These are phyloP conservation scores for Ibycter americanus DNA, from an alignment of 2,797 vertebrate species.

Conservation along the genomic window DNA sequence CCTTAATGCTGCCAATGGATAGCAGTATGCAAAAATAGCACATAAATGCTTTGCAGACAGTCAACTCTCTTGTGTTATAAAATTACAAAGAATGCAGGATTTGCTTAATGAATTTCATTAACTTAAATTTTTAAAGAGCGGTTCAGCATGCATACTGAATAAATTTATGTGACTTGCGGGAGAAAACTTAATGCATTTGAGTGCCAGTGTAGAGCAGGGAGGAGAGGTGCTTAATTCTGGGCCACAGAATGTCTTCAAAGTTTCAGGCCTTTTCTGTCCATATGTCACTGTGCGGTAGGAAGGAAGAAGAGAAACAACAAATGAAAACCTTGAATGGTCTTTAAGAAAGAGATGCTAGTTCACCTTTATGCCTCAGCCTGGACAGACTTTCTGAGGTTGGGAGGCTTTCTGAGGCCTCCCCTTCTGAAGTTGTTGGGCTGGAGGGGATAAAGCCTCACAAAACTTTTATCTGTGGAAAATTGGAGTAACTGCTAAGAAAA, in stretches of 20 bases:
- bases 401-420: not conserved
- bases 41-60: not conserved
- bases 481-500: not conserved
- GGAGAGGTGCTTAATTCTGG: not conserved
- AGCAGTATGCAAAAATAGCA: not conserved
- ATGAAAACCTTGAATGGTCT: not conserved
- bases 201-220: not conserved
- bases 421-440: not conserved
- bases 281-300: not conserved
- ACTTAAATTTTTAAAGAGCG: not conserved
- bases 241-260: not conserved
- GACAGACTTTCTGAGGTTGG: not conserved
- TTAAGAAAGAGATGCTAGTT: not conserved
- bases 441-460: not conserved
- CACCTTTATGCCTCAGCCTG: not conserved
- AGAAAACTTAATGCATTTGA: not conserved
- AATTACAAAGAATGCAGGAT: not conserved
- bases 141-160: not conserved
- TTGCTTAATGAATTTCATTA: not conserved
- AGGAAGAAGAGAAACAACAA: not conserved
- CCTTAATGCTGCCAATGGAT: accelerated
- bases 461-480: not conserved
- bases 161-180: not conserved
- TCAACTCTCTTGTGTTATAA: not conserved
- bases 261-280: not conserved